phyloP scores from a whole-genome alignment of 2,113 vertebrate genomes.

The Zeus faber region DNA sequence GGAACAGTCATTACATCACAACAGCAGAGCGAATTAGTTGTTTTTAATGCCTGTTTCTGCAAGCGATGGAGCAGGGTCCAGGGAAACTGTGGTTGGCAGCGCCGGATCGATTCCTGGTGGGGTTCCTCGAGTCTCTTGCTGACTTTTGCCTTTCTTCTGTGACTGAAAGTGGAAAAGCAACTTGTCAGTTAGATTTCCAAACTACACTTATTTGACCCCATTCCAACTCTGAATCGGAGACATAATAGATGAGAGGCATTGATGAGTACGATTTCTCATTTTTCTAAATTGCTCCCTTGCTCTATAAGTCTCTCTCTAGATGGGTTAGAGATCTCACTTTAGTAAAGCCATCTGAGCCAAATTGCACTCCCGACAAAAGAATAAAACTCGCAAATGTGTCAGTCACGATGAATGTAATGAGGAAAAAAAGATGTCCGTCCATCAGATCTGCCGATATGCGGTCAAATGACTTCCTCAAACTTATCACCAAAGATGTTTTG shows the following conservation, averaged over 20 bases:
- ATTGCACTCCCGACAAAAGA: constrained; percentile 5
- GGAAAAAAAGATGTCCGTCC: constrained; percentile 14
- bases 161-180: constrained; percentile 48
- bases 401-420: background rate
- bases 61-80: too few species aligned
- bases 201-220: constrained; percentile 46
- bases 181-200: constrained; percentile 47
- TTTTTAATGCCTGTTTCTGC: constrained; percentile 52
- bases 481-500: constrained; percentile 38
- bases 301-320: constrained; percentile 22
- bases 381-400: constrained; percentile 11
- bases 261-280: constrained; percentile 51
- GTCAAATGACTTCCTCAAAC: constrained; percentile 35
- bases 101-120: constrained; percentile 55
- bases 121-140: constrained; percentile 40
- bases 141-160: constrained; percentile 45
- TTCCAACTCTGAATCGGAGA: constrained; percentile 42
- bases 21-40: constrained; percentile 58
- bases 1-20: constrained; percentile 70
- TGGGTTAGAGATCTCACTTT: constrained; percentile 11
- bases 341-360: constrained; percentile 26
- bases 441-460: constrained; percentile 30
- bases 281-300: constrained; percentile 49
- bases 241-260: constrained; percentile 49
- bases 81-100: constrained; percentile 56